A percentile compares a stretch with the other conserved stretches of the same genome.
Evolutionary conservation across 2,113 vertebrate genomes (phyloP).

Genomic region (Piprites chloris): DNA sequence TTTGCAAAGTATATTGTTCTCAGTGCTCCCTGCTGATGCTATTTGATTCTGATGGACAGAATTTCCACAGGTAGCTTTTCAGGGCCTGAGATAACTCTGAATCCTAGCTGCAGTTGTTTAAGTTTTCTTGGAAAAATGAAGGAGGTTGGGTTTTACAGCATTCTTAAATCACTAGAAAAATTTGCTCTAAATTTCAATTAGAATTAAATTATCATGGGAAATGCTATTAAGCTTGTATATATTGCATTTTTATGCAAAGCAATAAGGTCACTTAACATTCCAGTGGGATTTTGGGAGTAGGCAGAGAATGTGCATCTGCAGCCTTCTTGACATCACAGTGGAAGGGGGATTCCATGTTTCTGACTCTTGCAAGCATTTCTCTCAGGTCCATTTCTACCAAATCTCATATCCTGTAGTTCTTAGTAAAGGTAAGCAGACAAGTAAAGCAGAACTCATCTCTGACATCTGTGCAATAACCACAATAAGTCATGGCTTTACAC

Average conservation of each 20-base stretch:
- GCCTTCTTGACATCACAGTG: background rate
- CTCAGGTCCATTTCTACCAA: background rate
- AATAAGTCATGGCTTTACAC: background rate
- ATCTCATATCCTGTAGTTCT: background rate
- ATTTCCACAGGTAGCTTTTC: background rate
- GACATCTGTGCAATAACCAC: background rate
- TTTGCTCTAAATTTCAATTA: conserved; percentile 1
- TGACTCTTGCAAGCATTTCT: background rate
- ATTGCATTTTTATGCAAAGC: background rate
- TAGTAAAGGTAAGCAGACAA: conserved; percentile 6
- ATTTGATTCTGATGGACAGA: background rate
- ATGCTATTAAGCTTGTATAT: background rate
- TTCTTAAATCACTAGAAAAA: background rate
- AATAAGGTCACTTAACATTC: background rate
- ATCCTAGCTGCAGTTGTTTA: background rate
- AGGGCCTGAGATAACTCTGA: background rate
- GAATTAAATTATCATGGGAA: conserved; percentile 3
- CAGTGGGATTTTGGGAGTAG: background rate
- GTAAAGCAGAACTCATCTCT: background rate
- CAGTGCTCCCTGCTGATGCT: background rate
- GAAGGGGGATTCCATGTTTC: conserved; percentile 26
- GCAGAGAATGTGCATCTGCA: background rate
- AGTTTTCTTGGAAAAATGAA: background rate
- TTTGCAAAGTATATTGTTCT: background rate
- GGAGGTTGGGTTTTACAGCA: background rate